Evolutionary conservation across 2,113 vertebrate species (phyloP).

Genomic region (Zosterops japonicus): DNA sequence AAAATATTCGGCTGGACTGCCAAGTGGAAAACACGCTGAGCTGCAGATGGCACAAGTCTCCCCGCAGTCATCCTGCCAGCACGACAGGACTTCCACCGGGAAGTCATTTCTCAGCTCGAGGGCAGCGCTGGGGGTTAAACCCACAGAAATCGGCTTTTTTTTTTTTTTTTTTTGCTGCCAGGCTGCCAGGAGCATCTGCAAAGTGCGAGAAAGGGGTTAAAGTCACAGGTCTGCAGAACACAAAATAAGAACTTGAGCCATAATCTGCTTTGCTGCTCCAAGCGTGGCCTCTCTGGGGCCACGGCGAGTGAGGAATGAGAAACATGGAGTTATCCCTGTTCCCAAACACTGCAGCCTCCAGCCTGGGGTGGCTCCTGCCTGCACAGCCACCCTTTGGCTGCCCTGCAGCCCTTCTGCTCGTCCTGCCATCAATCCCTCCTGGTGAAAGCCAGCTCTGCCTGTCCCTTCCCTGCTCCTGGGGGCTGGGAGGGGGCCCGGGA

Average conservation of each 20-base stretch:
- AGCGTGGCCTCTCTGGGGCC: slow-evolving; percentile 45
- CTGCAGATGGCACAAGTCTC: background rate
- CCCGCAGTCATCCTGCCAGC: background rate
- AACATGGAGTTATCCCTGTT: background rate
- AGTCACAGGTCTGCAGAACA: slow-evolving; percentile 18
- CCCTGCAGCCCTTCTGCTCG: background rate
- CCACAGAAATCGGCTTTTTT: background rate
- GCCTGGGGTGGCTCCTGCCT: background rate
- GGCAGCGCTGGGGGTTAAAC: background rate
- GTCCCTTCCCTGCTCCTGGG: background rate
- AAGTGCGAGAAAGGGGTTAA: background rate
- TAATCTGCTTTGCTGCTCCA: slow-evolving; percentile 44
- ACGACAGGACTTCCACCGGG: background rate
- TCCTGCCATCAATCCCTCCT: background rate
- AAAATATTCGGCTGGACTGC: background rate
- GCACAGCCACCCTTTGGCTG: background rate
- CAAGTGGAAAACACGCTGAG: background rate
- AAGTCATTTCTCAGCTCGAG: background rate
- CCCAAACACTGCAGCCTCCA: slow-evolving; percentile 13
- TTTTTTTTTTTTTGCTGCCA: background rate
- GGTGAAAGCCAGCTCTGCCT: background rate
- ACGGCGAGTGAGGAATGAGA: slow-evolving; percentile 34
- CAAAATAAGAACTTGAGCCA: slow-evolving; percentile 14
- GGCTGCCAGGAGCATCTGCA: background rate
- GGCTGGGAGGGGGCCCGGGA: background rate